Evolutionary conservation across 2,113 vertebrate genomes (phyloP).

Genomic region (Ptyas mucosa): DNA sequence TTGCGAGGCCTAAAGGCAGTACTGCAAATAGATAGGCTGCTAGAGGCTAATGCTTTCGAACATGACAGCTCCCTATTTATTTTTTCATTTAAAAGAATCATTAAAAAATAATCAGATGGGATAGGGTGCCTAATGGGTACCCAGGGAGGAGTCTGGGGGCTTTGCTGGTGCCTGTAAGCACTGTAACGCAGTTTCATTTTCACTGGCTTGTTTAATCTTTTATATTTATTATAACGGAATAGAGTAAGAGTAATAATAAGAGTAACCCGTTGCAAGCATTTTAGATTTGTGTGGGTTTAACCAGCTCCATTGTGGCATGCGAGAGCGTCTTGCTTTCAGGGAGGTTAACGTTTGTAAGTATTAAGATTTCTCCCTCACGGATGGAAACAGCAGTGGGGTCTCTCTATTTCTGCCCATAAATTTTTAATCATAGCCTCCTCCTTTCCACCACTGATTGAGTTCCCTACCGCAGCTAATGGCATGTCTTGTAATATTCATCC

Average conservation of each 20-base stretch:
- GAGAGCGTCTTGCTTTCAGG: constrained; percentile 8
- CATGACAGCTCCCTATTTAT: neutral
- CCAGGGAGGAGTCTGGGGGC: neutral
- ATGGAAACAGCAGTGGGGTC: constrained; percentile 58
- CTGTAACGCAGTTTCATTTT: neutral
- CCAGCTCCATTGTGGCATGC: neutral
- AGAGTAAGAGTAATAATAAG: neutral
- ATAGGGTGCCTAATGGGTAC: neutral
- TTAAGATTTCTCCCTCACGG: constrained; percentile 49
- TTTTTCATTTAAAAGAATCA: neutral
- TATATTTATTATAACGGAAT: neutral
- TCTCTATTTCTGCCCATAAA: constrained; percentile 66
- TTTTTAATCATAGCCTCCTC: constrained; percentile 71
- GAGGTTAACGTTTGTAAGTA: constrained; percentile 32
- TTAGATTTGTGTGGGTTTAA: neutral
- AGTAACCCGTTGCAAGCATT: neutral
- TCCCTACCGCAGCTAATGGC: constrained; percentile 61
- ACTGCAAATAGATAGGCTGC: neutral
- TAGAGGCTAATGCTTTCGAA: neutral
- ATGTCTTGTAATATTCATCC: constrained; percentile 68
- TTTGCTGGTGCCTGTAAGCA: neutral
- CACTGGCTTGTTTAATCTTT: constrained; percentile 12
- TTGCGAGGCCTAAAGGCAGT: neutral
- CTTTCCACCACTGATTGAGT: constrained; percentile 65
- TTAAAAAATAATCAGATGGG: neutral